phyloP scores from a whole-genome alignment of 2,888 invertebrate genomes.

The Trichopria drosophilae region DNA sequence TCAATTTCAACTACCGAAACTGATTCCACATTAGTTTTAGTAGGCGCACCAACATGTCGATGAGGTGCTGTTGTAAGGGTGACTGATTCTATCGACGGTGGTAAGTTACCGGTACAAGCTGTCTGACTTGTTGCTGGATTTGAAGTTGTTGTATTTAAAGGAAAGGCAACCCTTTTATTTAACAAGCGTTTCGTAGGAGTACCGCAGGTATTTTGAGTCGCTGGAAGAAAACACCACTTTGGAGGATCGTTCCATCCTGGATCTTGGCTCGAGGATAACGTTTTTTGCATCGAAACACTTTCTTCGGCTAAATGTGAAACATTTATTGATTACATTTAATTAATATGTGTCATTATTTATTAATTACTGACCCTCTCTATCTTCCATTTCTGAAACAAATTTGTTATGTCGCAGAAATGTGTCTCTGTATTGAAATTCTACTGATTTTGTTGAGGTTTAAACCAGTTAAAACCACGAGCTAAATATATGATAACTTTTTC shows the following conservation, averaged over 20 bases:
- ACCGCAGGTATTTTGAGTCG: slow-evolving; percentile 25
- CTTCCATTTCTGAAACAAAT: no score
- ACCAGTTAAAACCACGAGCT: no score
- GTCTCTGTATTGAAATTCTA: no score
- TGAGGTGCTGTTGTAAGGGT: slow-evolving; percentile 43
- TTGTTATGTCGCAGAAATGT: no score
- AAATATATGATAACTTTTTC: no score
- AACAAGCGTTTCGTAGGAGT: slow-evolving; percentile 49
- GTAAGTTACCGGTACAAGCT: slow-evolving; percentile 35
- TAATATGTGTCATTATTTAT: no score
- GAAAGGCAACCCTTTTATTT: slow-evolving; percentile 55
- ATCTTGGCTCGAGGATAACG: slow-evolving; percentile 47
- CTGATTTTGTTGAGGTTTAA: no score
- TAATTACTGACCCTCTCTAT: no score
- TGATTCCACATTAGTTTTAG: slow-evolving; percentile 20
- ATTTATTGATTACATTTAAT: not conserved
- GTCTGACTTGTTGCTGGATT: slow-evolving; percentile 18
- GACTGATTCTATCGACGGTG: slow-evolving; percentile 36
- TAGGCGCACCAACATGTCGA: slow-evolving; percentile 39
- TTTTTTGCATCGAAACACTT: slow-evolving; percentile 47
- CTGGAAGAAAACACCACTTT: slow-evolving; percentile 45
- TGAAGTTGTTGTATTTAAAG: slow-evolving; percentile 40
- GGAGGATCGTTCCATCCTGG: slow-evolving; percentile 57
- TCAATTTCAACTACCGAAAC: slow-evolving; percentile 30
- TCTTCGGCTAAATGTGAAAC: slow-evolving; percentile 8